Evolutionary conservation across 2,113 vertebrate genomes (phyloP).

Genomic region (Microcebus tavaratra): DNA sequence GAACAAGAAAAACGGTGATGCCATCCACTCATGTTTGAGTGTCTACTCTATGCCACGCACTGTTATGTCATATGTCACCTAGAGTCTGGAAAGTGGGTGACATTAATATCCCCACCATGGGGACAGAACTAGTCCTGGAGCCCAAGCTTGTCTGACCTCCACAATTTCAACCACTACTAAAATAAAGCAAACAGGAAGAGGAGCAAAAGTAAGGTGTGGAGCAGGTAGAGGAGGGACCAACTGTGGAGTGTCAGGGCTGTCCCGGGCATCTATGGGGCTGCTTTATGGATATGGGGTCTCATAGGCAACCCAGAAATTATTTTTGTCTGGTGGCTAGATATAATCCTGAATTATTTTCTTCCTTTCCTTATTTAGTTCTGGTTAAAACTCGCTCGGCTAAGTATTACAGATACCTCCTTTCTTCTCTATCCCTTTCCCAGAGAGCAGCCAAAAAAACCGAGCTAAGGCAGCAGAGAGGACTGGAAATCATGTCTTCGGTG

Average conservation of each 20-base stretch:
- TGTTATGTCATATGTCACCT: too few relatives aligned
- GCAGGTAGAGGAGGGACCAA: background rate
- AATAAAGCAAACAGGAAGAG: background rate
- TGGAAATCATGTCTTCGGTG: slow-evolving; percentile 61
- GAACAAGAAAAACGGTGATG: background rate
- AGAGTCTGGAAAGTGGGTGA: background rate
- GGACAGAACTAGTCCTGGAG: background rate
- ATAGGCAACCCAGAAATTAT: background rate
- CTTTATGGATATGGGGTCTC: background rate
- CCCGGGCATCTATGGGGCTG: background rate
- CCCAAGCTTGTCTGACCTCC: background rate
- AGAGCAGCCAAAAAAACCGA: slow-evolving; percentile 41
- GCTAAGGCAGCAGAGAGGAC: slow-evolving; percentile 37
- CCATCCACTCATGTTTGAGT: background rate
- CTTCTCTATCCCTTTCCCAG: slow-evolving; percentile 39
- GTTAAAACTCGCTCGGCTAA: slow-evolving; percentile 18
- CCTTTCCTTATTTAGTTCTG: background rate
- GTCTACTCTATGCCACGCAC: background rate
- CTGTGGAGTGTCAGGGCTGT: background rate
- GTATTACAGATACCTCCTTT: slow-evolving; percentile 20
- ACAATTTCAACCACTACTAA: background rate
- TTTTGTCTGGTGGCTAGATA: background rate
- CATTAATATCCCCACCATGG: background rate
- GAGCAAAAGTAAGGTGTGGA: background rate
- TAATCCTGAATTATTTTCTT: background rate